A percentile compares a stretch with the other conserved stretches of the same genome.
phyloP scores from a whole-genome alignment of 2,113 vertebrate species.

The Cheirogaleus medius region DNA sequence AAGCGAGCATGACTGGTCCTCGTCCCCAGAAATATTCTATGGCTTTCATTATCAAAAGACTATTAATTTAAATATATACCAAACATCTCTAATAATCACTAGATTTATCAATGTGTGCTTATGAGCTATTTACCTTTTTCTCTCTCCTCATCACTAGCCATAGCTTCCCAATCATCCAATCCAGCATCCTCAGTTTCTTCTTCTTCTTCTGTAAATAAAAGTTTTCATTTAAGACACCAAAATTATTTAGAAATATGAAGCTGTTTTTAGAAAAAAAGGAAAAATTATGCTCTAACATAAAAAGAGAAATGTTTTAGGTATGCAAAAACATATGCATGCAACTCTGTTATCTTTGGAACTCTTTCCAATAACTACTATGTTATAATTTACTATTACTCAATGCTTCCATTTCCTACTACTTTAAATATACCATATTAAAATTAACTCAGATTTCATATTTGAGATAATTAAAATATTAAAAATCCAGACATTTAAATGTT shows the following conservation, averaged over 20 bases:
- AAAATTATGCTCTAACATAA: not conserved
- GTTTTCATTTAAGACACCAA: constrained; percentile 15
- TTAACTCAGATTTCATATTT: not conserved
- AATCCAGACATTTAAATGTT: not conserved
- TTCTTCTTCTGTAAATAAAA: constrained; percentile 84
- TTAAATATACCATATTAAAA: not conserved
- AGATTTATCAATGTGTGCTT: not conserved
- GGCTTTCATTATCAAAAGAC: not conserved
- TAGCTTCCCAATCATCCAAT: constrained; percentile 98
- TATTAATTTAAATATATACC: not conserved
- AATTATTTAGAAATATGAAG: not conserved
- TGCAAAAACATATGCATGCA: not conserved
- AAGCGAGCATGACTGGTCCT: not conserved
- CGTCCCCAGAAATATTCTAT: not conserved
- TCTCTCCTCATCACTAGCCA: constrained; percentile 94
- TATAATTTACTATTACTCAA: constrained; percentile 1
- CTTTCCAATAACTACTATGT: not conserved
- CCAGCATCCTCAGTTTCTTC: constrained; percentile 87
- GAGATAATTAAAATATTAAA: constrained; percentile 25
- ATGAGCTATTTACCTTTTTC: constrained; percentile 83
- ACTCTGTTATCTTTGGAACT: constrained; percentile 12
- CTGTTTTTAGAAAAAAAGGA: not conserved
- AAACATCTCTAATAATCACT: not conserved
- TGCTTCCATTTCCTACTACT: not conserved
- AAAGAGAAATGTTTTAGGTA: constrained; percentile 16